phyloP scores from a whole-genome alignment of 2,113 vertebrate species.

The Paratilapia polleni region DNA sequence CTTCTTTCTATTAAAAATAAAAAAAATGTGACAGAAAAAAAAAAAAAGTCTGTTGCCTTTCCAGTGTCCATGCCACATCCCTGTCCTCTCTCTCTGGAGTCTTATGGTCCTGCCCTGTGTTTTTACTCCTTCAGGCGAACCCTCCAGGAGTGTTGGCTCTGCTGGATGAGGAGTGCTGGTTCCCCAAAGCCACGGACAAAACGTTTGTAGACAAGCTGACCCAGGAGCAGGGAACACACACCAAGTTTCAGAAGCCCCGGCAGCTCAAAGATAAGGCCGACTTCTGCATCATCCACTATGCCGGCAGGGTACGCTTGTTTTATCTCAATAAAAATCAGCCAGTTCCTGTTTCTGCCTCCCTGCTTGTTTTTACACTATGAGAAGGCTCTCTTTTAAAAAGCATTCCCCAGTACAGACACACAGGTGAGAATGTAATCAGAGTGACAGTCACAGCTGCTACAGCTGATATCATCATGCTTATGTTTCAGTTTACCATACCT shows the following conservation, averaged over 20 bases:
- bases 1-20: background rate
- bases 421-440: background rate
- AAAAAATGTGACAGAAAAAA: background rate
- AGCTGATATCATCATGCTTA: background rate
- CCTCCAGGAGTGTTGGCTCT: conserved; percentile 94
- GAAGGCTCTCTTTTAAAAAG: background rate
- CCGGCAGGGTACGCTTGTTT: conserved; percentile 86
- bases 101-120: background rate
- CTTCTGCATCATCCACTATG: conserved; percentile 98
- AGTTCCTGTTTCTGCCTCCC: background rate
- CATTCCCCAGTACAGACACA: background rate
- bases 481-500: background rate
- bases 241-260: conserved; percentile 95
- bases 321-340: background rate
- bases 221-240: conserved; percentile 96
- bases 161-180: conserved; percentile 99
- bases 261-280: conserved; percentile 98
- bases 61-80: background rate
- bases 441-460: background rate
- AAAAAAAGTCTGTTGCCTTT: background rate
- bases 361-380: background rate
- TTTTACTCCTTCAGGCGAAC: conserved; percentile 83
- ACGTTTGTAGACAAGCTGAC: conserved; percentile 96
- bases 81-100: background rate
- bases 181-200: conserved; percentile 98